phyloP scores from a whole-genome alignment of 2,113 vertebrate genomes.

The Leucopternis melanops region DNA sequence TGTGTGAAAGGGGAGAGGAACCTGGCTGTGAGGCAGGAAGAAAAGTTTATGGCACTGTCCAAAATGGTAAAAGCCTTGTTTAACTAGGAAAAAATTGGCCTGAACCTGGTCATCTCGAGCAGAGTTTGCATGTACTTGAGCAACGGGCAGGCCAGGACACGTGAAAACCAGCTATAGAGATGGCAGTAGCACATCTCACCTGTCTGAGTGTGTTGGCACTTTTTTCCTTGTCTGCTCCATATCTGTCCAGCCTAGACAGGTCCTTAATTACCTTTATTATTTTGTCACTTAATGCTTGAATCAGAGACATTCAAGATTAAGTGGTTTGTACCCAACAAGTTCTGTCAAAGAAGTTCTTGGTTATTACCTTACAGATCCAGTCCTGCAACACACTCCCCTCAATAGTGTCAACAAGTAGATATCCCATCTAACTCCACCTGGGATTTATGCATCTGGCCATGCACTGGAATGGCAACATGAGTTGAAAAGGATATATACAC shows the following conservation, averaged over 20 bases:
- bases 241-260: neutral
- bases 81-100: neutral
- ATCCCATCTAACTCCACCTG: neutral
- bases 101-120: neutral
- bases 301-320: neutral
- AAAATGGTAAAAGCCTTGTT: neutral
- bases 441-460: neutral
- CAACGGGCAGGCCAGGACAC: neutral
- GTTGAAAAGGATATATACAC: neutral
- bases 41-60: neutral
- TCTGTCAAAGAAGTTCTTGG: neutral
- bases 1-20: neutral
- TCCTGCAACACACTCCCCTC: neutral
- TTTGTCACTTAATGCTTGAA: neutral
- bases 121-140: neutral
- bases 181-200: neutral
- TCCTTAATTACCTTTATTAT: neutral
- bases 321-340: neutral
- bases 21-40: neutral
- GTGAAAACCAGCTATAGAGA: neutral
- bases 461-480: neutral
- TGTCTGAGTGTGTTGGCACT: neutral
- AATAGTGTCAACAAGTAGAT: neutral
- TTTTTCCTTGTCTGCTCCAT: neutral
- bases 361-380: neutral